Evolutionary conservation across 2,797 vertebrate species (phyloP).

Genomic region (Artibeus lituratus): DNA sequence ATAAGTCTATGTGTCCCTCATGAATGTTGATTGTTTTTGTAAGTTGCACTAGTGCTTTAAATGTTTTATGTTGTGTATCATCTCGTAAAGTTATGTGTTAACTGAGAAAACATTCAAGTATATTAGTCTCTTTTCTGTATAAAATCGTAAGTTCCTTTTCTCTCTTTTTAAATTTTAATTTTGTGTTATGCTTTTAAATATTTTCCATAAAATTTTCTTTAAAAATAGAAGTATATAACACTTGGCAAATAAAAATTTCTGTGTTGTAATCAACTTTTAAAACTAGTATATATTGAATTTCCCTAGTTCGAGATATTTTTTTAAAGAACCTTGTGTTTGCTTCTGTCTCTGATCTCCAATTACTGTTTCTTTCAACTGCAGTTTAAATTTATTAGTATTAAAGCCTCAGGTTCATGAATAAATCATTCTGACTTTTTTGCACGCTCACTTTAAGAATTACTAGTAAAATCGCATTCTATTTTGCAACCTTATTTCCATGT

Average conservation of each 20-base stretch:
- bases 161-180: not conserved
- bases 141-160: not conserved
- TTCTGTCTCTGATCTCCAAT: not conserved
- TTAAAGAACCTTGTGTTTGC: not conserved
- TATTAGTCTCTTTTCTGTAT: not conserved
- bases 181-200: not conserved
- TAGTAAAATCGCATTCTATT: not conserved
- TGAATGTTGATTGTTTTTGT: not conserved
- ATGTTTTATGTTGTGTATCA: not conserved
- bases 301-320: not conserved
- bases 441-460: not conserved
- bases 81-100: not conserved
- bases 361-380: not conserved
- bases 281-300: not conserved
- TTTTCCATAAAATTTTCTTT: not conserved
- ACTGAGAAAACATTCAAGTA: not conserved
- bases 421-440: not conserved
- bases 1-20: not conserved
- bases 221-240: not conserved
- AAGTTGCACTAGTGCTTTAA: not conserved
- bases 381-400: not conserved
- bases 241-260: not conserved
- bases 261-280: not conserved
- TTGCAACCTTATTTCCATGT: not conserved
- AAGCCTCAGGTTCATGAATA: not conserved